These are phyloP conservation scores for Tipula helvola DNA, from an alignment of 2,888 invertebrate genomes.

Conservation along the genomic window DNA sequence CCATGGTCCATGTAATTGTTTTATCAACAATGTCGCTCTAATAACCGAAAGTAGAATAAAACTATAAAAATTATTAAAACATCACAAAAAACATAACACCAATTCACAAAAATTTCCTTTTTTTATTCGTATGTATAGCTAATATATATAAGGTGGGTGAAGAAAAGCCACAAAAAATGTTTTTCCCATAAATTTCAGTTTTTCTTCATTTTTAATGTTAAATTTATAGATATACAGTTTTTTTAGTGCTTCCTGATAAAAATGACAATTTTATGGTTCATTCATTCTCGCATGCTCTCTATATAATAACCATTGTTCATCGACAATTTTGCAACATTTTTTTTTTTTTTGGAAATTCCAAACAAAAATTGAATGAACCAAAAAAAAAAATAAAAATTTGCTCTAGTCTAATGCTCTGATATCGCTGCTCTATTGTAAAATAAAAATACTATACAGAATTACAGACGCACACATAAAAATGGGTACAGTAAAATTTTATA, in stretches of 20 bases:
- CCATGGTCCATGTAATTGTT: not conserved
- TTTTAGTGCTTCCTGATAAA: not conserved
- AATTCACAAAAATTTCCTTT: not conserved
- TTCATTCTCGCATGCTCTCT: not conserved
- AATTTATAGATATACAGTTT: not conserved
- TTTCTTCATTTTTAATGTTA: not conserved
- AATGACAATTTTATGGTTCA: constrained; percentile 4
- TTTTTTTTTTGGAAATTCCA: not conserved
- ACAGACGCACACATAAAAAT: not conserved
- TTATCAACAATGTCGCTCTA: not conserved
- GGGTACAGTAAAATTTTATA: not conserved
- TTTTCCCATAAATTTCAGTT: not conserved
- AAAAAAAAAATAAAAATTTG: not conserved
- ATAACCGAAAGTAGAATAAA: not conserved
- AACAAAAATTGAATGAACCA: not conserved
- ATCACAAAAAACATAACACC: not conserved
- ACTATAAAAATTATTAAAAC: not conserved
- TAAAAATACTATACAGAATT: not conserved
- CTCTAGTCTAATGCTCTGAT: not conserved
- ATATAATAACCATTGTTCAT: not conserved
- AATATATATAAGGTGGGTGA: not conserved
- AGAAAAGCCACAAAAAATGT: not conserved
- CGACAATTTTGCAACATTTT: not conserved
- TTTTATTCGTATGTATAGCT: not conserved
- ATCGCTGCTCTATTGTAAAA: not conserved